These are phyloP conservation scores for Carposina sasakii DNA, from an alignment of 1,140 invertebrate genomes.

Conservation along the genomic window DNA sequence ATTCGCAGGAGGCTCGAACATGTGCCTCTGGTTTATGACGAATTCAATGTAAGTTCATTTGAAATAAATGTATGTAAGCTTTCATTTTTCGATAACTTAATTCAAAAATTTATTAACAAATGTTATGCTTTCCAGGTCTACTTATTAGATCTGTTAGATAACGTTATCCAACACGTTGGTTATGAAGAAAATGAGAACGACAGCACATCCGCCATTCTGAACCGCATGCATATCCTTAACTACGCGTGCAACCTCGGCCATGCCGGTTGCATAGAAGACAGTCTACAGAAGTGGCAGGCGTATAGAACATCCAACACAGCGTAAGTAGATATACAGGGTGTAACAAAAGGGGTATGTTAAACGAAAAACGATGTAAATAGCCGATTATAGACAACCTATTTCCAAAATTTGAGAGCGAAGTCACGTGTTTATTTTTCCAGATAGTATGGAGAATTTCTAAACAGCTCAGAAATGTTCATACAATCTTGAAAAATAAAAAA, in stretches of 20 bases:
- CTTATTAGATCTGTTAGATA: constrained; percentile 56
- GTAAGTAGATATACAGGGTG: too few species aligned
- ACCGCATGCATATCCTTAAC: constrained; percentile 68
- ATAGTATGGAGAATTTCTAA: too few species aligned
- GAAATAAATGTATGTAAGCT: too few species aligned
- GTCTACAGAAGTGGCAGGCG: constrained; percentile 62
- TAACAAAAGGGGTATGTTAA: too few species aligned
- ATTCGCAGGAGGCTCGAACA: constrained; percentile 62
- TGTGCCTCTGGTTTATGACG: constrained; percentile 31
- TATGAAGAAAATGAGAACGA: constrained; percentile 54
- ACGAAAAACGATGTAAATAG: too few species aligned
- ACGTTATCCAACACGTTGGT: constrained; percentile 54
- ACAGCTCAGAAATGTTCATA: too few species aligned
- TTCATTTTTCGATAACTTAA: too few species aligned
- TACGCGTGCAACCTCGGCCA: constrained; percentile 74
- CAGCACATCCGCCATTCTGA: constrained; percentile 55
- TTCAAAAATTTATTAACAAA: constrained; percentile 1
- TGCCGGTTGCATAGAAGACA: constrained; percentile 67
- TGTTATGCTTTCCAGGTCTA: constrained; percentile 52
- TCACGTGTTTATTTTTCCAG: too few species aligned
- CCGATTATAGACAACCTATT: too few species aligned
- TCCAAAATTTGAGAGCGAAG: too few species aligned
- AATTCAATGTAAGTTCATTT: constrained; percentile 40
- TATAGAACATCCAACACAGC: too few species aligned
- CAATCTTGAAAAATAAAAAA: too few species aligned